Conservation (phyloP, 2,888 invertebrate species). For the Drosophila leonis region DNA sequence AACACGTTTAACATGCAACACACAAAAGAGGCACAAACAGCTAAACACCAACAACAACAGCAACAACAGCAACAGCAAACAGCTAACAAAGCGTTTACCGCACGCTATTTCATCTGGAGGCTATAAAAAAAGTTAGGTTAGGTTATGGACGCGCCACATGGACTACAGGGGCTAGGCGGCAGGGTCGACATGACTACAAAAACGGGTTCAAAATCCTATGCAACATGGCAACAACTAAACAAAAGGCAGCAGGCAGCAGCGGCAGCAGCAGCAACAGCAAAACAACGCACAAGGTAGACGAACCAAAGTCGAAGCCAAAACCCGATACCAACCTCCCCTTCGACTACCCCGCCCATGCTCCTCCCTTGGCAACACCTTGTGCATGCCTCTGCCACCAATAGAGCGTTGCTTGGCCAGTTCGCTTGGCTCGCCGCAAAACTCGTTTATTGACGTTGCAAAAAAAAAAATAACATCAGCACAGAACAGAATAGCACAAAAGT, state of each 20-base stretch:
- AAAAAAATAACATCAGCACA: conserved; percentile 1
- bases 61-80: conserved; percentile 20
- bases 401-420: conserved; percentile 61
- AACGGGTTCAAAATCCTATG: conserved; percentile 83
- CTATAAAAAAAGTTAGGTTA: conserved; percentile 76
- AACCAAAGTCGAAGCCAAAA: conserved; percentile 66
- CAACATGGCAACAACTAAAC: conserved; percentile 75
- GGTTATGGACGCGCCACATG: conserved; percentile 81
- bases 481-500: conserved; percentile 43
- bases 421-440: conserved; percentile 58
- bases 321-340: conserved; percentile 31
- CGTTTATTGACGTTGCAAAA: conserved; percentile 64
- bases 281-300: conserved; percentile 64
- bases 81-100: conserved; percentile 57
- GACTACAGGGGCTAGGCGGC: conserved; percentile 37
- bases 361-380: neutral
- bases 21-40: conserved; percentile 31
- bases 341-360: neutral
- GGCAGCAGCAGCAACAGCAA: conserved; percentile 7
- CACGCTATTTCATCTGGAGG: conserved; percentile 61
- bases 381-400: conserved; percentile 52
- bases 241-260: conserved; percentile 26
- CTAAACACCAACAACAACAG: neutral
- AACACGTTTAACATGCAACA: conserved; percentile 34
- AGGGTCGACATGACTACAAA: conserved; percentile 57